Conservation (phyloP, 2,797 vertebrate species). For the Mus minutoides region DNA sequence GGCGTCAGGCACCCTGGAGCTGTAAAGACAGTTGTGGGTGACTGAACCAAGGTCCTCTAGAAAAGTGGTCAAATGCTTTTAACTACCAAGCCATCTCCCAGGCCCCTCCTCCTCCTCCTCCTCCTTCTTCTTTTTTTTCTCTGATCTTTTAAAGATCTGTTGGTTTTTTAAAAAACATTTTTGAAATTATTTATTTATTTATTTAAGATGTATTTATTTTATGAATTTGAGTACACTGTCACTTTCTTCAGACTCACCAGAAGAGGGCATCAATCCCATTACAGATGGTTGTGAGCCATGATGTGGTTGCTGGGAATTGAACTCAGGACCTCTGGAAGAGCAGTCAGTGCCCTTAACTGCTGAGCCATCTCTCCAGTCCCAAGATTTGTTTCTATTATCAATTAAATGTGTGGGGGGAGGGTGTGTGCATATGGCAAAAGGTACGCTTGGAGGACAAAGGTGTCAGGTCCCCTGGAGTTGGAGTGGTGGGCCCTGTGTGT, state of each 20-base stretch:
- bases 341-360: background rate
- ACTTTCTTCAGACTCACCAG: background rate
- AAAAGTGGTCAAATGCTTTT: background rate
- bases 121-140: too few relatives aligned
- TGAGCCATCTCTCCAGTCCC: background rate
- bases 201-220: background rate
- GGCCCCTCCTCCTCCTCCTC: rapidly evolving
- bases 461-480: background rate
- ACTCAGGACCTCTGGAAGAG: background rate
- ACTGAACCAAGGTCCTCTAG: background rate
- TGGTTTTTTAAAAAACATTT: background rate
- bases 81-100: background rate
- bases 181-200: background rate
- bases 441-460: background rate
- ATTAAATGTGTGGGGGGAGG: background rate
- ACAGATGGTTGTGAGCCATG: background rate
- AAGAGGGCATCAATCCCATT: background rate
- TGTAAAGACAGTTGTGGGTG: background rate
- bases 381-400: background rate
- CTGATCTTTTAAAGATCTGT: background rate
- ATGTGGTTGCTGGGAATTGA: background rate
- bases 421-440: background rate
- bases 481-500: too few relatives aligned
- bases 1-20: background rate
- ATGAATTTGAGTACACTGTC: background rate